Percentiles rank a stretch among this genome's conserved stretches.
Conservation (phyloP, 2,888 invertebrate genomes). For the Syritta pipiens region DNA sequence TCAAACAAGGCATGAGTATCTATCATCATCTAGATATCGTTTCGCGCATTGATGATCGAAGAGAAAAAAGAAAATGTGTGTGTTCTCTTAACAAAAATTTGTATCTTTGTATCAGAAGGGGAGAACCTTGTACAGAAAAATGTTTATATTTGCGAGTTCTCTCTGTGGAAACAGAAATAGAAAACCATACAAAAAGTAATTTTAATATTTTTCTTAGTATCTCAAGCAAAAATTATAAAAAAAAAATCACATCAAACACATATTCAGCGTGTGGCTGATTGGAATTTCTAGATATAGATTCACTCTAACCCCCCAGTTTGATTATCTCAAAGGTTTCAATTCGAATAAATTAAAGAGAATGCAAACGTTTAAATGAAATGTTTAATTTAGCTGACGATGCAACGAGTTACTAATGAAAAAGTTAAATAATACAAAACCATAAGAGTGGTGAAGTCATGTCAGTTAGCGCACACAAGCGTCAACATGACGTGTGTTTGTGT, state of each 20-base stretch:
- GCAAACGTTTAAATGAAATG: constrained; percentile 57
- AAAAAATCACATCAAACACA: constrained; percentile 56
- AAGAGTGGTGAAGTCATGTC: constrained; percentile 21
- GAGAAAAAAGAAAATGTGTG: constrained; percentile 53
- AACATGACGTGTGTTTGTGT: constrained; percentile 59
- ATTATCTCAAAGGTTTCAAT: constrained; percentile 24
- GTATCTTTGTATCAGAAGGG: constrained; percentile 24
- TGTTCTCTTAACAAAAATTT: constrained; percentile 11
- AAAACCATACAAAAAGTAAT: constrained; percentile 41
- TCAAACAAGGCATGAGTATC: constrained; percentile 64
- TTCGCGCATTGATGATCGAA: constrained; percentile 47
- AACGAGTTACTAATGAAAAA: constrained; percentile 72
- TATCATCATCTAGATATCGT: constrained; percentile 57
- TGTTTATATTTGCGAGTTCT: constrained; percentile 17
- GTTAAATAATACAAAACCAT: constrained; percentile 71
- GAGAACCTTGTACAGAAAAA: constrained; percentile 27
- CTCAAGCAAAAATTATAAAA: constrained; percentile 57
- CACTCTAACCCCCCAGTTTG: no score
- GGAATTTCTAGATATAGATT: no score
- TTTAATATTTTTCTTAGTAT: constrained; percentile 39
- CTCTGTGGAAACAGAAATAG: constrained; percentile 39
- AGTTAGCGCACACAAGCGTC: constrained; percentile 57
- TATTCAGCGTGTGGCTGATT: constrained; percentile 19
- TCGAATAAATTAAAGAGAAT: constrained; percentile 6
- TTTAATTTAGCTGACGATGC: constrained; percentile 59